phyloP scores from a whole-genome alignment of 2,888 invertebrate species.

The Nomada hirtipes region DNA sequence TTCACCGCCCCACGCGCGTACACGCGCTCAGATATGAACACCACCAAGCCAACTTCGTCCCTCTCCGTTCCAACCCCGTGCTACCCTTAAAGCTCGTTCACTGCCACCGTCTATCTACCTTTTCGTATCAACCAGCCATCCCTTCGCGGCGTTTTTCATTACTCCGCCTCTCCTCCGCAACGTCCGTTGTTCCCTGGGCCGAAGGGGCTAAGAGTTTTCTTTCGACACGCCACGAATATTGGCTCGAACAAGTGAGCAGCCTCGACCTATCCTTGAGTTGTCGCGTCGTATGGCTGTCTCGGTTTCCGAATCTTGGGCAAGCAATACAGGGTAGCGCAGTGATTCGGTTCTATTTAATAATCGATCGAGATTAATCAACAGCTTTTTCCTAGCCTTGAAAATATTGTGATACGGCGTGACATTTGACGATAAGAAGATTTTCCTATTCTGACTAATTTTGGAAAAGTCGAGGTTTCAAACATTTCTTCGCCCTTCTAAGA shows the following conservation, averaged over 20 bases:
- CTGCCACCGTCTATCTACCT: constrained; percentile 58
- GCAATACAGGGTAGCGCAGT: too few species aligned
- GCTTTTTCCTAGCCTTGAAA: too few species aligned
- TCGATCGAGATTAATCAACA: too few species aligned
- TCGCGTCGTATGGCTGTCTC: not conserved
- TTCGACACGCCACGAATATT: constrained; percentile 47
- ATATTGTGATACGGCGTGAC: too few species aligned
- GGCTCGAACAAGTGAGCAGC: constrained; percentile 46
- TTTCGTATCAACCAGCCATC: constrained; percentile 64
- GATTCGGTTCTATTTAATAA: too few species aligned
- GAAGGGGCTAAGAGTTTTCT: constrained; percentile 60
- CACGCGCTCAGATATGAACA: constrained; percentile 57
- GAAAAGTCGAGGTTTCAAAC: too few species aligned
- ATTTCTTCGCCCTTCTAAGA: too few species aligned
- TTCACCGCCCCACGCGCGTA: constrained; percentile 53
- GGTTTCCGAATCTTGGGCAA: too few species aligned
- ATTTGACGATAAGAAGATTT: not conserved
- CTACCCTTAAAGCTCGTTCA: constrained; percentile 7
- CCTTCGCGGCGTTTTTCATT: constrained; percentile 73
- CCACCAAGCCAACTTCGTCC: constrained; percentile 24
- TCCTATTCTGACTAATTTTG: not conserved
- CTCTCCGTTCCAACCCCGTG: constrained; percentile 8
- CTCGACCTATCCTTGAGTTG: not conserved
- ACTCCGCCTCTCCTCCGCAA: constrained; percentile 38
- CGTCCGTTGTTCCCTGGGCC: constrained; percentile 43